Conservation (phyloP, 2,888 invertebrate species). For the Agrotis segetum region DNA sequence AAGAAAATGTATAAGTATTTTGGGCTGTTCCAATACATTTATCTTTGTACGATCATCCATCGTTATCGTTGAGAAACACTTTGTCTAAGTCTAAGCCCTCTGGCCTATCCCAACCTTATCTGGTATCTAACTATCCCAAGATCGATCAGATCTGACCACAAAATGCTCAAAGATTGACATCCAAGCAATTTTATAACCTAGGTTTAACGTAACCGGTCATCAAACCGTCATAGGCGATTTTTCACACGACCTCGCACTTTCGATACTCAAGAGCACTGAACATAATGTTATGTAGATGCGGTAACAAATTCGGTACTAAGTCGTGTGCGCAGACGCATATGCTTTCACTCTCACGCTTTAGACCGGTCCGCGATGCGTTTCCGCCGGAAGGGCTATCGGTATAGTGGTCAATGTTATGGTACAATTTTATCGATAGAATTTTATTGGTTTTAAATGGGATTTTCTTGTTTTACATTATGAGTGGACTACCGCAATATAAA, state of each 20-base stretch:
- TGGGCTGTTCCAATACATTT: too few relatives aligned
- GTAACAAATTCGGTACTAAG: conserved; percentile 65
- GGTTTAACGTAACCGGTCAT: neutral
- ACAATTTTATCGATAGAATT: conserved; percentile 45
- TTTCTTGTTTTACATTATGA: neutral
- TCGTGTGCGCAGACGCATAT: conserved; percentile 60
- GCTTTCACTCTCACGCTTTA: conserved; percentile 79
- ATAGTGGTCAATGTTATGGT: conserved; percentile 51
- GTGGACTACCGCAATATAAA: too few relatives aligned
- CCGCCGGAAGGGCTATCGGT: conserved; percentile 66
- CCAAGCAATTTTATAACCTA: neutral
- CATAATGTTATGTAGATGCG: conserved; percentile 58
- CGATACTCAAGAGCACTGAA: conserved; percentile 45
- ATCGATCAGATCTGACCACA: conserved; percentile 6
- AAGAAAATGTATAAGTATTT: too few relatives aligned
- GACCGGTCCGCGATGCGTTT: conserved; percentile 67
- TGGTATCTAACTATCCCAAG: conserved; percentile 1
- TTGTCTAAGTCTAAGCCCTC: neutral
- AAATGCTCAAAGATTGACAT: neutral
- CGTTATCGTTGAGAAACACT: neutral
- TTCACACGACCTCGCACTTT: conserved; percentile 44
- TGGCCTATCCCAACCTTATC: neutral
- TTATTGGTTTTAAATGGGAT: neutral
- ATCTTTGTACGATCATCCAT: too few relatives aligned
- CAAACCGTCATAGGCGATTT: conserved; percentile 40